phyloP scores from a whole-genome alignment of 2,797 vertebrate genomes.

The Gymnoscopelus microlampas region DNA sequence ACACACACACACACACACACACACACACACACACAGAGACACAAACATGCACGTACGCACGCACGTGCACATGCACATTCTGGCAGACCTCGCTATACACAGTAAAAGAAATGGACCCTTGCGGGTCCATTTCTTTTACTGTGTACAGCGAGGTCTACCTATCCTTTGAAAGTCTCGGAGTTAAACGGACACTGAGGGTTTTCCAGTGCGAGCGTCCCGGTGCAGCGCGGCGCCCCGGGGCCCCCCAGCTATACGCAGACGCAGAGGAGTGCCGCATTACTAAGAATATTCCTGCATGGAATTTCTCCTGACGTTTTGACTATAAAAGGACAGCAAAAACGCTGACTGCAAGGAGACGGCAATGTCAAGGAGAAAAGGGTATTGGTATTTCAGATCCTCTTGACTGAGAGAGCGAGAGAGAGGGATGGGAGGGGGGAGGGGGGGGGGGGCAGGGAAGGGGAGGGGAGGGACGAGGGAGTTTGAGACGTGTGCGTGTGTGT shows the following conservation, averaged over 20 bases:
- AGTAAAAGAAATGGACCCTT: background rate
- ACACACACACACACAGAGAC: conserved; percentile 2
- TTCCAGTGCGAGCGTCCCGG: conserved; percentile 3
- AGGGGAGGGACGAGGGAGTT: conserved; percentile 78
- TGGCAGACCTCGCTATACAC: conserved; percentile 51
- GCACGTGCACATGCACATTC: conserved; percentile 42
- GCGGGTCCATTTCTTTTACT: no score
- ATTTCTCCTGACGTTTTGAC: conserved; percentile 90
- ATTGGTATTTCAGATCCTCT: conserved; percentile 99
- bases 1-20: conserved; percentile 44
- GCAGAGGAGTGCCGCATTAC: conserved; percentile 78
- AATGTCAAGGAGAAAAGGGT: conserved; percentile 99
- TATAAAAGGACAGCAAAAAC: conserved; percentile 98
- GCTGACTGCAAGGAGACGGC: conserved; percentile 98
- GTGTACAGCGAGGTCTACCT: no score
- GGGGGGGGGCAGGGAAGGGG: background rate
- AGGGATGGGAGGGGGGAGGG: conserved; percentile 55
- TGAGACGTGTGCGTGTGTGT: background rate
- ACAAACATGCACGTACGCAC: no score
- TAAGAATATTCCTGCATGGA: conserved; percentile 84
- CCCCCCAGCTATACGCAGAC: conserved; percentile 29
- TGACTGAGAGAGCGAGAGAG: conserved; percentile 94
- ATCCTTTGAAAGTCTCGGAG: no score
- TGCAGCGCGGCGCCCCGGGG: conserved; percentile 24
- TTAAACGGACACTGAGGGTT: no score